Evolutionary conservation across 1,140 invertebrate species (phyloP).

Genomic region (Mizuhopecten yessoensis): DNA sequence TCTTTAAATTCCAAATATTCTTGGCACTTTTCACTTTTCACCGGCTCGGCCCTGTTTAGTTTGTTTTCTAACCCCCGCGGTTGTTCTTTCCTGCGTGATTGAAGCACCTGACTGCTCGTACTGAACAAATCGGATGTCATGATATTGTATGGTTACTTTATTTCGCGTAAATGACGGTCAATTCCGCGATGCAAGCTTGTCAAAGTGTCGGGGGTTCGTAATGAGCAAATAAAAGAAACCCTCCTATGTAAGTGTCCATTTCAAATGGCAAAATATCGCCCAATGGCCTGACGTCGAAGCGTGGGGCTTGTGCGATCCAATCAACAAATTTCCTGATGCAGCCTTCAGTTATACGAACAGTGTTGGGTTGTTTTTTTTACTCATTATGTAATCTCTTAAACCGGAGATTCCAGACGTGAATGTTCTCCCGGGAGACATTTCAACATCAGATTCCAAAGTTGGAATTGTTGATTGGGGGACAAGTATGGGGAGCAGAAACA

Average conservation of each 20-base stretch:
- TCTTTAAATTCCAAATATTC: neutral
- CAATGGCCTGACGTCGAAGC: neutral
- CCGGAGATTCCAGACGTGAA: neutral
- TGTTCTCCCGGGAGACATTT: neutral
- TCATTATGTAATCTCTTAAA: neutral
- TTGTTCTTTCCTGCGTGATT: neutral
- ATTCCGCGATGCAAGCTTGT: conserved; percentile 9
- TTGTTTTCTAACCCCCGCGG: neutral
- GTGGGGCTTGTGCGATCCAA: neutral
- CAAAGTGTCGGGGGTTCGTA: neutral
- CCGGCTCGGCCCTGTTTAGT: neutral
- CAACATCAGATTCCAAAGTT: neutral
- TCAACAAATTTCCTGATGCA: neutral
- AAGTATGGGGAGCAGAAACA: neutral
- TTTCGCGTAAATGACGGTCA: neutral
- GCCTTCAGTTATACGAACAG: neutral
- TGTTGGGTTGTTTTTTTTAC: neutral
- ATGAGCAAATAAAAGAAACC: no score
- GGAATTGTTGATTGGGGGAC: neutral
- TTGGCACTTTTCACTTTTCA: neutral
- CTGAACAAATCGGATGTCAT: neutral
- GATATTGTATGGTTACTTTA: no score
- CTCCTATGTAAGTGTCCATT: neutral
- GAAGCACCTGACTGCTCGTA: neutral
- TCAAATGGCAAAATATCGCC: neutral